Percentiles rank a stretch among this genome's conserved stretches.
phyloP scores from a whole-genome alignment of 2,888 invertebrate species.

The Muscina levida region DNA sequence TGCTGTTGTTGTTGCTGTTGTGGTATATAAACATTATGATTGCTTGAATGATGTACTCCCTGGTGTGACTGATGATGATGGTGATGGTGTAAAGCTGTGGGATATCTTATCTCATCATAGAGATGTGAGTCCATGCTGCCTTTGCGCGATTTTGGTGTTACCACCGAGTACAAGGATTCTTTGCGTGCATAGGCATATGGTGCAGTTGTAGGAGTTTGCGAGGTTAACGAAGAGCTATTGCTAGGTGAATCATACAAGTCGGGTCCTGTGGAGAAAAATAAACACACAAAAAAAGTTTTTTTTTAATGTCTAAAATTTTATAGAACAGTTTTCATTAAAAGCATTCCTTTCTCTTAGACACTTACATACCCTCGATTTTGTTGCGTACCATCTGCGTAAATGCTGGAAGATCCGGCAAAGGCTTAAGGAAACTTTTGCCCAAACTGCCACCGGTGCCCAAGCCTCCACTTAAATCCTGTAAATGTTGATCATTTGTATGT shows the following conservation, averaged over 20 bases:
- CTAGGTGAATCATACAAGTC: constrained; percentile 79
- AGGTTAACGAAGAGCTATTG: constrained; percentile 74
- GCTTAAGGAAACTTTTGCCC: constrained; percentile 75
- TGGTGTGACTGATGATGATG: constrained; percentile 70
- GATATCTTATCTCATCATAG: constrained; percentile 79
- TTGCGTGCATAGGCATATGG: constrained; percentile 78
- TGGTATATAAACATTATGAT: constrained; percentile 61
- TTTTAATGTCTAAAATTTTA: neutral
- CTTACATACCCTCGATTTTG: constrained; percentile 78
- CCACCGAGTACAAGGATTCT: constrained; percentile 77
- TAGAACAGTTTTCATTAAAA: neutral
- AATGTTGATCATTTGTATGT: constrained; percentile 56
- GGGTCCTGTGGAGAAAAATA: constrained; percentile 66
- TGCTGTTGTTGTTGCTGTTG: constrained; percentile 49
- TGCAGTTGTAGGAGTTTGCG: constrained; percentile 62
- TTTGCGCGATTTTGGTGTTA: constrained; percentile 77
- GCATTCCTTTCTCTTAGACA: constrained; percentile 65
- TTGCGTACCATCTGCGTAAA: constrained; percentile 73
- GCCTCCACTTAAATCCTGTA: constrained; percentile 51
- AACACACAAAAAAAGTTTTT: neutral
- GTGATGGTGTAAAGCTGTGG: constrained; percentile 68
- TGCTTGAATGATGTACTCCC: constrained; percentile 42
- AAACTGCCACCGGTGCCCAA: constrained; percentile 42
- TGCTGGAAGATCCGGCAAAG: constrained; percentile 76
- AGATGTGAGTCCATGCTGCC: constrained; percentile 78